Base-by-base conservation (phyloP, 2,888 invertebrate species). In the Netelia melanura region DNA sequence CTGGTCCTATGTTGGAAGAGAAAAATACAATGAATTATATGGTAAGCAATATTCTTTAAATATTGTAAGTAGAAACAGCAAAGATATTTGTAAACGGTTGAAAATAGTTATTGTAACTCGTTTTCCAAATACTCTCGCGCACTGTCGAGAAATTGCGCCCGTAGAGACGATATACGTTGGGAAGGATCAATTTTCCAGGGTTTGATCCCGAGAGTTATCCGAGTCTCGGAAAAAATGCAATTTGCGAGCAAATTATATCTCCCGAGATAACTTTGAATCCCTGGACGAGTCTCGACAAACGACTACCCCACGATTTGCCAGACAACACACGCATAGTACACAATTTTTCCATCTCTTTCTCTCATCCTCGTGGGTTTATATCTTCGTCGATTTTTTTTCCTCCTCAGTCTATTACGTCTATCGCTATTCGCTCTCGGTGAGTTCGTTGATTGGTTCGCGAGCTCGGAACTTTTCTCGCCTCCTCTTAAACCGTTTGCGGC, bases 161-260 rank as follows among this genome's bases (percentile, higher is more conserved):
- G 2, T 48, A 56, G 44, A 25, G 23, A 56, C 56, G 56, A 21
- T 25, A 56, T 67, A 67, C 21, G 54, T 43, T 58, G 44, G 43
- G 17, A 43, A 58, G 65, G 43, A 30, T 43, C 43, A 71, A 70
- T 71, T 64, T 62, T 64, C 5, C 38, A 38, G 5, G 38, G 17
- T 43, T 0, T 17, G 43, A 38, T 3, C 14, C 6, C 43, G 75
- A 64, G 62, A 52, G n/a, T 25, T 52, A 65, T 30, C 54, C 52
- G 38, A 48, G 11, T 58, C 58, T 70, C n/a, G n/a, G 58, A 71
- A 65, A 48, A 48, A 74, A 83, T 78, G 83, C 83, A 78, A 83
- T 83, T 83, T 77, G 48, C 78, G 25, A 67, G 43, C 14, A 61
- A 68, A 83, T 83, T 78, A 78, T 83, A 65, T 52, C 61, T 72